Evolutionary conservation across 2,888 invertebrate species (phyloP).

Genomic region (Molanna angustata): DNA sequence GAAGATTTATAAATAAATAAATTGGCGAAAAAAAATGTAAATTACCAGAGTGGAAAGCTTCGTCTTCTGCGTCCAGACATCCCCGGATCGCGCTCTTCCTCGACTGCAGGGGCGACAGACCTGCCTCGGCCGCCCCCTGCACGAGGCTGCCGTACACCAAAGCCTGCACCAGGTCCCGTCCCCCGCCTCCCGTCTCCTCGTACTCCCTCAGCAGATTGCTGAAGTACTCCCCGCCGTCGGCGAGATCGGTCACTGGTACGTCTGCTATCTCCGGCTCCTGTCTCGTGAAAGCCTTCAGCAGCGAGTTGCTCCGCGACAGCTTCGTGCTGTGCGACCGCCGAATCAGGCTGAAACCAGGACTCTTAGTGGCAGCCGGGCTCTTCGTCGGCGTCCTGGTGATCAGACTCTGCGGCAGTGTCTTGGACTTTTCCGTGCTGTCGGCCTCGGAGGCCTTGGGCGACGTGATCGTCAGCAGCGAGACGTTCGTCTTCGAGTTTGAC

Average conservation of each 20-base stretch:
- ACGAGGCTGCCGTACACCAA: constrained; percentile 49
- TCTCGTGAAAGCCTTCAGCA: constrained; percentile 57
- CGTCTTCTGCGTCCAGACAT: constrained; percentile 62
- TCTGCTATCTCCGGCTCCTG: constrained; percentile 39
- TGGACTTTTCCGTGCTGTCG: constrained; percentile 53
- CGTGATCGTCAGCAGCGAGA: constrained; percentile 48
- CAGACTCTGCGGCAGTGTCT: constrained; percentile 61
- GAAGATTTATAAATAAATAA: too few species aligned
- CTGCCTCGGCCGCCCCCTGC: constrained; percentile 45
- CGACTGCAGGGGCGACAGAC: constrained; percentile 39
- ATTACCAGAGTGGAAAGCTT: constrained; percentile 71
- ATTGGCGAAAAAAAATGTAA: background rate
- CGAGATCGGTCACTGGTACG: constrained; percentile 44
- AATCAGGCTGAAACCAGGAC: constrained; percentile 62
- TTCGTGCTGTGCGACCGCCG: constrained; percentile 72
- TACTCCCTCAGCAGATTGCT: constrained; percentile 43
- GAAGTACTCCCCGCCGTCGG: constrained; percentile 45
- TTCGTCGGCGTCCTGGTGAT: constrained; percentile 49
- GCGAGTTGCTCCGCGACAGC: constrained; percentile 64
- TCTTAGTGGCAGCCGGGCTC: constrained; percentile 53
- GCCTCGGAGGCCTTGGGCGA: constrained; percentile 49
- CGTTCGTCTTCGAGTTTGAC: constrained; percentile 48
- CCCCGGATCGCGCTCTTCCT: constrained; percentile 50
- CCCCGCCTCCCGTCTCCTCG: constrained; percentile 33
- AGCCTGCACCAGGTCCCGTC: constrained; percentile 47